phyloP scores from a whole-genome alignment of 2,888 invertebrate species.

The Alitta virens region DNA sequence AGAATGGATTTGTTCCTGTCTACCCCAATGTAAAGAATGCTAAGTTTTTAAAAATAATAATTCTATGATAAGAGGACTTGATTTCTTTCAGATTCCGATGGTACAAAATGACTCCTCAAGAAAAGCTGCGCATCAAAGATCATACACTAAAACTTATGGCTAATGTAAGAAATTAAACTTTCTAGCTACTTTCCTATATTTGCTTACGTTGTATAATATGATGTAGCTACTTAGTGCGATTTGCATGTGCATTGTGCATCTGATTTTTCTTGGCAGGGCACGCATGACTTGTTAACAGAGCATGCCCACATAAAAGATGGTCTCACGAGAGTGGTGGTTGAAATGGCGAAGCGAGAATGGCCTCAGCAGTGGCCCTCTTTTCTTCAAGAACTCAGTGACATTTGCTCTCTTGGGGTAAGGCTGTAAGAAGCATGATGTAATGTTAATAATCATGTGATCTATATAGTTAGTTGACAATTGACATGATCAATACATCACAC shows the following conservation, averaged over 20 bases:
- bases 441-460: too few relatives aligned
- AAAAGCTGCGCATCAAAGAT: constrained; percentile 85
- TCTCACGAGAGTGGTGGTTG: constrained; percentile 80
- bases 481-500: too few relatives aligned
- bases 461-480: too few relatives aligned
- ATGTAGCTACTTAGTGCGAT: too few relatives aligned
- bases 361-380: constrained; percentile 94
- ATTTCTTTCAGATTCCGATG: constrained; percentile 68
- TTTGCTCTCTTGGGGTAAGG: constrained; percentile 76
- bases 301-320: constrained; percentile 57
- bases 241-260: neutral
- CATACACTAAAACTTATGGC: constrained; percentile 41
- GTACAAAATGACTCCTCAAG: constrained; percentile 82
- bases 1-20: too few relatives aligned
- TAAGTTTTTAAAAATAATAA: too few relatives aligned
- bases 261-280: constrained; percentile 61
- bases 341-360: constrained; percentile 96
- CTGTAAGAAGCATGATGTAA: too few relatives aligned
- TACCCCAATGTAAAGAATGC: too few relatives aligned
- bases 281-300: constrained; percentile 71
- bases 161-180: constrained; percentile 43
- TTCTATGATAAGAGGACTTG: too few relatives aligned
- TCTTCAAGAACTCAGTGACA: constrained; percentile 76
- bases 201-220: too few relatives aligned
- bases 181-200: too few relatives aligned